Conservation (phyloP, 2,113 vertebrate species). For the Sclerurus mexicanus region DNA sequence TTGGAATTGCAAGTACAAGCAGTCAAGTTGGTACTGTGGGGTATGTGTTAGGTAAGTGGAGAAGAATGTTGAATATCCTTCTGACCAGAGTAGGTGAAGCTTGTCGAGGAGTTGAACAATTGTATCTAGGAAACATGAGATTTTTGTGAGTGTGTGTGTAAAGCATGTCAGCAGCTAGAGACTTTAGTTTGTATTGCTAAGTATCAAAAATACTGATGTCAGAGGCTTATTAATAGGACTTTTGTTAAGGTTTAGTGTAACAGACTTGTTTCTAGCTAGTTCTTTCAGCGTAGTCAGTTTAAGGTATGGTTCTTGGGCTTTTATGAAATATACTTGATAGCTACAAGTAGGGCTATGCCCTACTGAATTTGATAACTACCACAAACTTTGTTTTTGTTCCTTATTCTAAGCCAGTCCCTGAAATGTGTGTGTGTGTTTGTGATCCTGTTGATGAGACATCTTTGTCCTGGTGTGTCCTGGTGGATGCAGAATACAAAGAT, state of each 20-base stretch:
- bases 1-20: neutral
- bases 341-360: neutral
- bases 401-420: neutral
- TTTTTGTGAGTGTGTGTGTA: neutral
- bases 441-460: neutral
- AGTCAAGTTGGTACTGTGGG: neutral
- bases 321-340: neutral
- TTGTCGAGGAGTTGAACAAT: conserved; percentile 1
- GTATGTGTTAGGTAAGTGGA: conserved; percentile 14
- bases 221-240: neutral
- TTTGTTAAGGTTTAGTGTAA: neutral
- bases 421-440: neutral
- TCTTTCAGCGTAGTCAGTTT: neutral
- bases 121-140: conserved; percentile 15
- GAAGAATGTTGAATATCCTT: neutral
- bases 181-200: neutral
- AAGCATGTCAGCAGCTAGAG: neutral
- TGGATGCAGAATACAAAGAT: neutral
- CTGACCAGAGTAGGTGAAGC: conserved; percentile 20
- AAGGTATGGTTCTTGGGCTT: neutral
- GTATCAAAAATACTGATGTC: neutral
- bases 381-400: neutral
- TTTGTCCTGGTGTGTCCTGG: neutral
- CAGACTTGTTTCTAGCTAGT: neutral
- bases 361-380: neutral